These are phyloP conservation scores for Takifugu flavidus DNA, from an alignment of 2,113 vertebrate genomes.

Conservation along the genomic window DNA sequence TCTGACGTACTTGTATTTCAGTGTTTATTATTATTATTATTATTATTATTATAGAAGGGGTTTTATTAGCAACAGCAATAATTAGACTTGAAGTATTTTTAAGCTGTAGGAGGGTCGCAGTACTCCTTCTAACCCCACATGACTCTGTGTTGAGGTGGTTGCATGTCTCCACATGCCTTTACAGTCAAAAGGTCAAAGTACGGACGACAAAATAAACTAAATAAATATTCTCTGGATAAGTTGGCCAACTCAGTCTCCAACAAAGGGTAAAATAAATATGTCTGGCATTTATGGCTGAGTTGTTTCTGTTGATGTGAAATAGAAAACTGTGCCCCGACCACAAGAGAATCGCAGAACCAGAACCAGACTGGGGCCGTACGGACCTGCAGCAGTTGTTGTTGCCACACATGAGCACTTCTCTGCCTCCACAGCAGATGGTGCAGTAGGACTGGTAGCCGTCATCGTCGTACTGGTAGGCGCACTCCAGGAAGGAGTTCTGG, in stretches of 20 bases:
- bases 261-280: slow-evolving; percentile 5
- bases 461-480: slow-evolving; percentile 95
- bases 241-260: neutral
- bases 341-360: neutral
- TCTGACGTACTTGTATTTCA: no score
- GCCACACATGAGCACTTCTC: slow-evolving; percentile 97
- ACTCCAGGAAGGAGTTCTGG: slow-evolving; percentile 97
- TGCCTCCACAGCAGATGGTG: slow-evolving; percentile 97
- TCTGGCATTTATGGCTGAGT: slow-evolving; percentile 17
- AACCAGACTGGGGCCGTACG: slow-evolving; percentile 15
- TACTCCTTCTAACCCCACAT: neutral
- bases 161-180: slow-evolving; percentile 4
- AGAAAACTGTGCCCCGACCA: slow-evolving; percentile 15
- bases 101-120: no score
- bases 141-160: neutral
- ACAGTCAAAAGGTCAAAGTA: slow-evolving; percentile 5
- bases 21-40: no score
- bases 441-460: slow-evolving; percentile 98
- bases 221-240: slow-evolving; percentile 16
- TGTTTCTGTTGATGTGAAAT: slow-evolving; percentile 26
- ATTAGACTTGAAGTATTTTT: no score
- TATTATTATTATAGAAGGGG: no score
- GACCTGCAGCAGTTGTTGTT: slow-evolving; percentile 99
- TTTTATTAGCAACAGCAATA: no score
- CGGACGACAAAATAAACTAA: slow-evolving; percentile 31